Conservation (phyloP, 2,113 vertebrate genomes). For the Istiophorus platypterus region DNA sequence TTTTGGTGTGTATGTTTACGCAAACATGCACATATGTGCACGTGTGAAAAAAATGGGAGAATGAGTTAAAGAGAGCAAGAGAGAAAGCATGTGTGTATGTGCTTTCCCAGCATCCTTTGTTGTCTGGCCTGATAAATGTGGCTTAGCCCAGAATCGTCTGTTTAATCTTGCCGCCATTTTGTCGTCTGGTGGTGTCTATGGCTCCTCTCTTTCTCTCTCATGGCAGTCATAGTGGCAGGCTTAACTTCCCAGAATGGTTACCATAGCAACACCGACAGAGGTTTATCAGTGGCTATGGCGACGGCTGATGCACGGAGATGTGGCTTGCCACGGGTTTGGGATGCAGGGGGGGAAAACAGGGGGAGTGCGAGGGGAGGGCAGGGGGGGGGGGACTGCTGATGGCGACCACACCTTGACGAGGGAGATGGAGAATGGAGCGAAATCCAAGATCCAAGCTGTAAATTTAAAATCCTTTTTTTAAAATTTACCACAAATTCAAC, state of each 20-base stretch:
- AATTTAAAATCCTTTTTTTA: background rate
- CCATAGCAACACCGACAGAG: conserved; percentile 80
- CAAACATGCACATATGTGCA: conserved; percentile 39
- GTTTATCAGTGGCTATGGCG: conserved; percentile 79
- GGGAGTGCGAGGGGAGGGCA: background rate
- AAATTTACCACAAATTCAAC: conserved; percentile 3
- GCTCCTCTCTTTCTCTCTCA: conserved; percentile 62
- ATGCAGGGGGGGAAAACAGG: background rate
- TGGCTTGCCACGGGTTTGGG: conserved; percentile 55
- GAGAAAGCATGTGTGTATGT: conserved; percentile 41
- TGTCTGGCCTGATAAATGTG: conserved; percentile 65
- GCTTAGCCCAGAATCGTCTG: conserved; percentile 67
- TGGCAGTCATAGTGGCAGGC: conserved; percentile 69
- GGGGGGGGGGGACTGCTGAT: background rate
- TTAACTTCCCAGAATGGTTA: conserved; percentile 79
- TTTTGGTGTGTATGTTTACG: conserved; percentile 11
- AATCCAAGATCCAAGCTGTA: background rate
- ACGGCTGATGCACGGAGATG: conserved; percentile 72
- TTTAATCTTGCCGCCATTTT: conserved; percentile 84
- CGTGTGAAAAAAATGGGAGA: conserved; percentile 38
- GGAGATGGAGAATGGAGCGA: background rate
- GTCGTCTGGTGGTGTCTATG: conserved; percentile 61
- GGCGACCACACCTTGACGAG: conserved; percentile 40
- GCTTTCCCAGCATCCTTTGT: conserved; percentile 69
- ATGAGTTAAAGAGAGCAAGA: background rate